Percentiles rank a stretch among this genome's conserved stretches.
Evolutionary conservation across 1,140 invertebrate species (phyloP).

Genomic region (Oreohelix idahoensis): DNA sequence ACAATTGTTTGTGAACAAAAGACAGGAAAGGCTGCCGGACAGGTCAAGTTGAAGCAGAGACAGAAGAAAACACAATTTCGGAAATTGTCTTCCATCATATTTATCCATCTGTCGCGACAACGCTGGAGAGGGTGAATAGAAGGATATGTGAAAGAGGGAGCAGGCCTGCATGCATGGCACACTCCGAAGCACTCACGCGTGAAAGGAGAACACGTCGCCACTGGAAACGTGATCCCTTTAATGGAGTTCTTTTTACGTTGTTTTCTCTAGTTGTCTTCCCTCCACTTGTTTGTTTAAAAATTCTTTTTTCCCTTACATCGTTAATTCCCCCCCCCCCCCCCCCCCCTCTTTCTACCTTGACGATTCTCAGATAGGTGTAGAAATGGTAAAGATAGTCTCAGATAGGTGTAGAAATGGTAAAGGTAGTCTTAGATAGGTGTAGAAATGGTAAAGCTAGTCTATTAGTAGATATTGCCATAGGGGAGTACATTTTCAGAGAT

Average conservation of each 20-base stretch:
- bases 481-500: too few species aligned
- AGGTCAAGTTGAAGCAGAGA: not conserved
- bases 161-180: not conserved
- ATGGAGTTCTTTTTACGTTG: not conserved
- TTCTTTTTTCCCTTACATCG: too few species aligned
- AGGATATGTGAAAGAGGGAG: not conserved
- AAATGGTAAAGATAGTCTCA: too few species aligned
- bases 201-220: not conserved
- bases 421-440: too few species aligned
- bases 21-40: conserved; percentile 7
- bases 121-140: not conserved
- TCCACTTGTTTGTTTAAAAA: too few species aligned
- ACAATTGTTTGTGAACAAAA: not conserved
- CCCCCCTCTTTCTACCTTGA: too few species aligned
- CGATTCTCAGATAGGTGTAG: too few species aligned
- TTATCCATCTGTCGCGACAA: conserved; percentile 14
- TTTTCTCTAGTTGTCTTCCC: too few species aligned
- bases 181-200: not conserved
- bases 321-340: too few species aligned
- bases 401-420: too few species aligned
- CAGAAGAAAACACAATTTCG: conserved; percentile 7
- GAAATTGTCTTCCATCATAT: conserved; percentile 13
- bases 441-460: too few species aligned
- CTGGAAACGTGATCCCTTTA: not conserved
- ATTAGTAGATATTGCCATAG: too few species aligned